These are phyloP conservation scores for Macaria notata DNA, from an alignment of 2,888 invertebrate species.

Conservation along the genomic window DNA sequence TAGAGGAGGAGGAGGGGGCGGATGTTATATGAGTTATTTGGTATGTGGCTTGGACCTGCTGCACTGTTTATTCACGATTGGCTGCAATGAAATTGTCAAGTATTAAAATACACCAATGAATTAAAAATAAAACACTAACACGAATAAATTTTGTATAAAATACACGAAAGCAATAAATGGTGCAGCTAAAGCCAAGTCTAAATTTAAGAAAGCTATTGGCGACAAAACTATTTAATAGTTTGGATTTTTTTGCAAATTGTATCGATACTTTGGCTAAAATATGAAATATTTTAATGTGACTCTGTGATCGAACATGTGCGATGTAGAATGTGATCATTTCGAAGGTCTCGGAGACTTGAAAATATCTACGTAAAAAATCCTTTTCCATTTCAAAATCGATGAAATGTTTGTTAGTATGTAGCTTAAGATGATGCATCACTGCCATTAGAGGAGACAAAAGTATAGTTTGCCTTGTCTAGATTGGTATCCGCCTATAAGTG, in stretches of 20 bases:
- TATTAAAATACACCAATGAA: too few species aligned
- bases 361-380: neutral
- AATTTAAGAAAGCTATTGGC: neutral
- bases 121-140: too few species aligned
- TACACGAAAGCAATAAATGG: too few species aligned
- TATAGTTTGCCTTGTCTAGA: slow-evolving; percentile 35
- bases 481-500: slow-evolving; percentile 49
- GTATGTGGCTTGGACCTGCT: too few species aligned
- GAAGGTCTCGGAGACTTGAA: slow-evolving; percentile 1
- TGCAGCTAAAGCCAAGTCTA: slow-evolving; percentile 1
- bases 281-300: too few species aligned
- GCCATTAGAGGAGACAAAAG: slow-evolving; percentile 31
- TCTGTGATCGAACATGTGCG: too few species aligned
- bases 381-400: neutral
- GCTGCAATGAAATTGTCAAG: too few species aligned
- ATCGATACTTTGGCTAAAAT: too few species aligned
- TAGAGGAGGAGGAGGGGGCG: slow-evolving; percentile 35
- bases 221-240: slow-evolving; percentile 9
- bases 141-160: neutral
- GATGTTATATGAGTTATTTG: slow-evolving; percentile 14
- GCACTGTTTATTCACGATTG: too few species aligned
- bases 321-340: too few species aligned
- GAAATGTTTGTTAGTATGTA: slow-evolving; percentile 9
- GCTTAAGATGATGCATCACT: slow-evolving; percentile 16
- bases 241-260: too few species aligned